Evolutionary conservation across 2,888 invertebrate species (phyloP), one percentile per base, ranked within the genome.

Genomic region (Mythimna lalbum): DNA sequence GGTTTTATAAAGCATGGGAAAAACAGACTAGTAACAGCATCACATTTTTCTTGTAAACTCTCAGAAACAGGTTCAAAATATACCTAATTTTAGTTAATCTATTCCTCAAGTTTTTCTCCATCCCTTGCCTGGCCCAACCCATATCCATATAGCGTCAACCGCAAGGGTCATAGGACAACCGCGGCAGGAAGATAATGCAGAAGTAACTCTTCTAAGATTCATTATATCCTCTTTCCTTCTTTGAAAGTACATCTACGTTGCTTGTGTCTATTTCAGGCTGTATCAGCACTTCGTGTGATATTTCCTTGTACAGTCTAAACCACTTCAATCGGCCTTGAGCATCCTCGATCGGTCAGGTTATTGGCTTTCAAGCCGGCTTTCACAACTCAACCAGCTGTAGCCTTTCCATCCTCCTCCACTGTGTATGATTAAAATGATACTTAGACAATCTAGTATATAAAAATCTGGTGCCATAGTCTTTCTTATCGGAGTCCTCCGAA

Each of bases 311-410:
- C 2, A 52, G 12, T 43, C 6, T 62, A 14, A 36, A 33, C 43
- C 36, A 61, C 23, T 73, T 64, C 4, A 23, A 19, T 53, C 7
- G 19, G 19, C 75, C 74, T 79, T 79, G 76, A 53, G 27, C 65
- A 61, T 79, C 74, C 60, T 76, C 39, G 19, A 73, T 27, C 17
- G 5, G 23, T 57, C 74, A 52, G 55, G 27, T 73, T 60, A 50
- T 63, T 78, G 52, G 50, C 73, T 75, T 74, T 57, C 62, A 59
- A 59, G 19, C 14, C 19, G n/a, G 49, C 78, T 75, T 76, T 79
- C 74, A 79, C 76, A 76, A 73, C 14, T 49, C 47, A 52, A 36
- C 65, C 47, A 19, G 14, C 2, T 17, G 10, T 9, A 21, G 49
- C 64, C 31, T 64, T 47, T 69, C 43, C 21, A 27, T 47, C 33